Percentiles rank a stretch among this genome's conserved stretches.
Evolutionary conservation across 2,113 vertebrate genomes (phyloP).

Genomic region (Monopterus albus): DNA sequence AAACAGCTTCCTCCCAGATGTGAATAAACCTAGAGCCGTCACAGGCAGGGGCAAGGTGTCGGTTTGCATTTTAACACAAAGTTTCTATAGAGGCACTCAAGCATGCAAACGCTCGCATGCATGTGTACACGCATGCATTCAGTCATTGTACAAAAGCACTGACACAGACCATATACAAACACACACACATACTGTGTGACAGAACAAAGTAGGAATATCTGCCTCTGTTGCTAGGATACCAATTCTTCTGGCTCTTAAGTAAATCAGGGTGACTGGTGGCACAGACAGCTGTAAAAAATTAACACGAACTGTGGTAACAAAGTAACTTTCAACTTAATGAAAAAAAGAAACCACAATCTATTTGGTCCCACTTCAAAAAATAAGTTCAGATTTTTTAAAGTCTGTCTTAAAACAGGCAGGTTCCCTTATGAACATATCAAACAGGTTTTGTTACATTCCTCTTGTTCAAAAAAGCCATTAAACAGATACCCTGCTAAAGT

Average conservation of each 20-base stretch:
- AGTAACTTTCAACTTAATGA: slow-evolving; percentile 49
- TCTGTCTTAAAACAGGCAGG: neutral
- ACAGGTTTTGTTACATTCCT: neutral
- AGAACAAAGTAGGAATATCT: slow-evolving; percentile 63
- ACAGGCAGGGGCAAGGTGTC: slow-evolving; percentile 36
- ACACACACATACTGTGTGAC: slow-evolving; percentile 43
- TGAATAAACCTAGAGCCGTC: slow-evolving; percentile 63
- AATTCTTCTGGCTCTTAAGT: slow-evolving; percentile 70
- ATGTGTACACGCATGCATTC: neutral
- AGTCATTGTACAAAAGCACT: neutral
- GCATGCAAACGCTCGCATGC: slow-evolving; percentile 2
- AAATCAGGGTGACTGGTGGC: slow-evolving; percentile 73
- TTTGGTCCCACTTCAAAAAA: slow-evolving; percentile 13
- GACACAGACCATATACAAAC: slow-evolving; percentile 16
- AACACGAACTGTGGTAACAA: slow-evolving; percentile 63
- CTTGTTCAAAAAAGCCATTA: neutral
- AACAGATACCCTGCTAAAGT: neutral
- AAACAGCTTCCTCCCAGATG: slow-evolving; percentile 66
- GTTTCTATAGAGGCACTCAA: slow-evolving; percentile 39
- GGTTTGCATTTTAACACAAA: slow-evolving; percentile 59
- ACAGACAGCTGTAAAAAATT: slow-evolving; percentile 70
- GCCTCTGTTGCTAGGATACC: slow-evolving; percentile 81
- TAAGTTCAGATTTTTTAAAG: neutral
- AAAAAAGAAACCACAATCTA: slow-evolving; percentile 11
- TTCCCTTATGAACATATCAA: neutral